These are phyloP conservation scores for Acanthopleura granulata DNA, from an alignment of 2,888 invertebrate genomes.

Conservation along the genomic window DNA sequence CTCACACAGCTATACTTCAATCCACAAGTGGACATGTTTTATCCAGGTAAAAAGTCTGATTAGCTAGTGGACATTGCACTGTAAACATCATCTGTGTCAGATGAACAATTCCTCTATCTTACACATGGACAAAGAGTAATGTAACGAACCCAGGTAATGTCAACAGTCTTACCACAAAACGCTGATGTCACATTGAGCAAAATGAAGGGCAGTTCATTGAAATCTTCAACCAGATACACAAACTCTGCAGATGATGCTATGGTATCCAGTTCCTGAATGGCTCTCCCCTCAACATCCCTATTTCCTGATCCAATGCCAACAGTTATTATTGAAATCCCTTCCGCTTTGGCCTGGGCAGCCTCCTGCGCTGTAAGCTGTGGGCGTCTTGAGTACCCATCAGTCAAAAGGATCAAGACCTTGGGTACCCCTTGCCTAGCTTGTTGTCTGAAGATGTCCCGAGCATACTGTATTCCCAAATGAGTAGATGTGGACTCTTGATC, in stretches of 20 bases:
- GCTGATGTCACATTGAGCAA: background rate
- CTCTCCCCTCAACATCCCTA: background rate
- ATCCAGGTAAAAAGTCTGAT: too few relatives aligned
- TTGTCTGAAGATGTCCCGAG: background rate
- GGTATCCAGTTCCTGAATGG: background rate
- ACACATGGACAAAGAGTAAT: too few relatives aligned
- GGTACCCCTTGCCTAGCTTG: background rate
- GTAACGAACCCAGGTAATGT: too few relatives aligned
- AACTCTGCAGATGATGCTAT: background rate
- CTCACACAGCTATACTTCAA: too few relatives aligned
- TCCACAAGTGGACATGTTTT: too few relatives aligned
- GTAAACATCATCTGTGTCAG: too few relatives aligned
- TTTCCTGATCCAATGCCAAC: conserved; percentile 4
- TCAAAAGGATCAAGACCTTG: background rate
- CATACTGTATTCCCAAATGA: background rate
- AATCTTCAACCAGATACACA: background rate
- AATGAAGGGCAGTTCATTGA: background rate
- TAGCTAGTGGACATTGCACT: too few relatives aligned
- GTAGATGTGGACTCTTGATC: conserved; percentile 7
- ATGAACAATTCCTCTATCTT: too few relatives aligned
- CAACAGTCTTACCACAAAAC: background rate
- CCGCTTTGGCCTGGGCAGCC: background rate
- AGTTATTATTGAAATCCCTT: conserved; percentile 9
- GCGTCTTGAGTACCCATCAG: background rate
- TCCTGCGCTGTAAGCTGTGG: background rate